Conservation (phyloP, 1,140 invertebrate genomes). For the Apolygus lucorum region DNA sequence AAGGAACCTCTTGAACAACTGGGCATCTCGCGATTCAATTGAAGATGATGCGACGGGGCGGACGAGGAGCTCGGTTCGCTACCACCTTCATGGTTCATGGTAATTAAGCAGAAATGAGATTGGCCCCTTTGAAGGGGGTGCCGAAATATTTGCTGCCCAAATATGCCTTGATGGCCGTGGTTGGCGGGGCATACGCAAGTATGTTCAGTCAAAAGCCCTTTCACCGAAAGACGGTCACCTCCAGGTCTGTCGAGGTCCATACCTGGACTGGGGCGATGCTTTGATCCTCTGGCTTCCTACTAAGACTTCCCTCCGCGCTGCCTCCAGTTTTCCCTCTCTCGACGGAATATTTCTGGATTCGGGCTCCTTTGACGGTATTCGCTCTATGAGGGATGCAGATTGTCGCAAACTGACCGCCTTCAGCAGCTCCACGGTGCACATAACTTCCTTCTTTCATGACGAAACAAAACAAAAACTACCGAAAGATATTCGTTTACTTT, state of each 20-base stretch:
- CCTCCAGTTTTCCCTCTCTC: not conserved
- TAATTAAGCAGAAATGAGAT: conserved; percentile 15
- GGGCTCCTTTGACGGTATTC: not conserved
- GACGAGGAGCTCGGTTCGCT: not conserved
- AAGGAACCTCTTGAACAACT: conserved; percentile 6
- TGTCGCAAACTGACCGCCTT: too few species aligned
- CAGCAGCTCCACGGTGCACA: too few species aligned
- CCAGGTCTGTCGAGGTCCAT: conserved; percentile 4
- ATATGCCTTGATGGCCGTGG: conserved; percentile 8
- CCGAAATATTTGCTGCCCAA: conserved; percentile 6
- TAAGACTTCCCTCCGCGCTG: not conserved
- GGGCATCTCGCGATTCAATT: conserved; percentile 12
- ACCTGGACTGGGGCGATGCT: not conserved
- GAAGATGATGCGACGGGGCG: not conserved
- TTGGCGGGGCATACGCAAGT: not conserved
- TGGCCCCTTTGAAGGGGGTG: conserved; percentile 12
- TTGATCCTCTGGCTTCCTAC: conserved; percentile 1
- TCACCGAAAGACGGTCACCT: not conserved
- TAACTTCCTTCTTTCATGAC: too few species aligned
- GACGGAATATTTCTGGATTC: not conserved
- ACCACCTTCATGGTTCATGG: not conserved
- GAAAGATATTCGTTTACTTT: too few species aligned
- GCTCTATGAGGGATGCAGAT: too few species aligned
- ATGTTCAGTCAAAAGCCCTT: conserved; percentile 13
- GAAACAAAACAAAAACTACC: too few species aligned